phyloP scores from a whole-genome alignment of 2,888 invertebrate species.

The Odontomyia ornata region DNA sequence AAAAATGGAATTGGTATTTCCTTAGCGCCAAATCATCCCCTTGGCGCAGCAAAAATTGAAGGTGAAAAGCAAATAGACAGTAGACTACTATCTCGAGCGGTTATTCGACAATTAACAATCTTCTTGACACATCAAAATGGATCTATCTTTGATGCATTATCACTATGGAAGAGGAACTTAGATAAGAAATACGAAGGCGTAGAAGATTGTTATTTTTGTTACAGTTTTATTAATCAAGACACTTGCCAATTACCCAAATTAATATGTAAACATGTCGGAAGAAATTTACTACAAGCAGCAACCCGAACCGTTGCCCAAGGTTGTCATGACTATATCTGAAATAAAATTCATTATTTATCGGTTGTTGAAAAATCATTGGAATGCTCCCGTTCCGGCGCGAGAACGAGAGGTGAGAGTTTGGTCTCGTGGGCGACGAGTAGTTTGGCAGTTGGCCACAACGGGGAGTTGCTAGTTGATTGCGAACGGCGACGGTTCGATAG shows the following conservation, averaged over 20 bases:
- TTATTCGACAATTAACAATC: slow-evolving; percentile 83
- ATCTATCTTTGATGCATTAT: slow-evolving; percentile 84
- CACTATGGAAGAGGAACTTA: slow-evolving; percentile 87
- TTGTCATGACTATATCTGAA: no score
- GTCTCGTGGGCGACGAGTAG: no score
- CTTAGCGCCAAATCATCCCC: slow-evolving; percentile 85
- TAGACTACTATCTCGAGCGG: slow-evolving; percentile 75
- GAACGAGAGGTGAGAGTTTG: no score
- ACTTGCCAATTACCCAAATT: slow-evolving; percentile 86
- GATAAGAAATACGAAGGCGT: slow-evolving; percentile 88
- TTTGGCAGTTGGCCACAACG: no score
- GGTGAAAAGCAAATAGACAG: slow-evolving; percentile 75
- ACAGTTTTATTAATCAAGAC: slow-evolving; percentile 84
- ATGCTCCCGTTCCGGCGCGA: no score
- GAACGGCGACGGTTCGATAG: no score
- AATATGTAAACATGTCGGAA: slow-evolving; percentile 90
- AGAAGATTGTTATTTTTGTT: slow-evolving; percentile 97
- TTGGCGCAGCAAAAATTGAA: slow-evolving; percentile 78
- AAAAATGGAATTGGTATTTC: slow-evolving; percentile 79
- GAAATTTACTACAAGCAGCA: no score
- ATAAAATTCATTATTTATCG: no score
- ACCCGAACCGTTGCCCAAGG: no score
- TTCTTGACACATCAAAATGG: slow-evolving; percentile 86
- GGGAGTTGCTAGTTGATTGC: no score
- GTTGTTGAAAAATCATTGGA: no score